phyloP scores from a whole-genome alignment of 1,140 invertebrate species.

The Drosophila sulfurigaster region DNA sequence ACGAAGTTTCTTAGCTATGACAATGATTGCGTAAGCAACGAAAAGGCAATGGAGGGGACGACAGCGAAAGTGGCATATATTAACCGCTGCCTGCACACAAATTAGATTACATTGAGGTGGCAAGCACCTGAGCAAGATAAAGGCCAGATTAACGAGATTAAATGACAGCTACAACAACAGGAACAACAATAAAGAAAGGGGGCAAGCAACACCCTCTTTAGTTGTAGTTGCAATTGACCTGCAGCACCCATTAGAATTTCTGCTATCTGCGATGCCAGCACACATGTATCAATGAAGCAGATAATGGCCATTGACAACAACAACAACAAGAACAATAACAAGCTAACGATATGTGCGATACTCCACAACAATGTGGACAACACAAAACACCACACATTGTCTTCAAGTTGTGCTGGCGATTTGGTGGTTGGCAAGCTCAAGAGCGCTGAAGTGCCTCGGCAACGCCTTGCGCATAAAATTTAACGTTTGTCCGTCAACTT shows the following conservation, averaged over 20 bases:
- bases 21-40: slow-evolving; percentile 44
- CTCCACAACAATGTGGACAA: not conserved
- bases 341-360: too few species aligned
- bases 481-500: slow-evolving; percentile 78
- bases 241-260: not conserved
- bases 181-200: too few species aligned
- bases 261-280: slow-evolving; percentile 9
- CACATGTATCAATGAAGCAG: slow-evolving; percentile 49
- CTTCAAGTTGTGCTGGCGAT: slow-evolving; percentile 52
- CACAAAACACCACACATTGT: slow-evolving; percentile 35
- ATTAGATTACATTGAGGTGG: slow-evolving; percentile 68
- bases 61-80: slow-evolving; percentile 36
- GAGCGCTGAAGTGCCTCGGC: slow-evolving; percentile 49
- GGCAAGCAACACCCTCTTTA: not conserved
- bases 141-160: slow-evolving; percentile 79
- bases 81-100: slow-evolving; percentile 60
- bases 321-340: slow-evolving; percentile 13
- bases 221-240: slow-evolving; percentile 28
- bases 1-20: slow-evolving; percentile 2
- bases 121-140: slow-evolving; percentile 65
- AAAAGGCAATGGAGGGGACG: not conserved
- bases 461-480: slow-evolving; percentile 79
- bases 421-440: slow-evolving; percentile 43
- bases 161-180: slow-evolving; percentile 44
- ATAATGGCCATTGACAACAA: slow-evolving; percentile 62